phyloP scores from a whole-genome alignment of 2,797 vertebrate species.

The Lateolabrax maculatus region DNA sequence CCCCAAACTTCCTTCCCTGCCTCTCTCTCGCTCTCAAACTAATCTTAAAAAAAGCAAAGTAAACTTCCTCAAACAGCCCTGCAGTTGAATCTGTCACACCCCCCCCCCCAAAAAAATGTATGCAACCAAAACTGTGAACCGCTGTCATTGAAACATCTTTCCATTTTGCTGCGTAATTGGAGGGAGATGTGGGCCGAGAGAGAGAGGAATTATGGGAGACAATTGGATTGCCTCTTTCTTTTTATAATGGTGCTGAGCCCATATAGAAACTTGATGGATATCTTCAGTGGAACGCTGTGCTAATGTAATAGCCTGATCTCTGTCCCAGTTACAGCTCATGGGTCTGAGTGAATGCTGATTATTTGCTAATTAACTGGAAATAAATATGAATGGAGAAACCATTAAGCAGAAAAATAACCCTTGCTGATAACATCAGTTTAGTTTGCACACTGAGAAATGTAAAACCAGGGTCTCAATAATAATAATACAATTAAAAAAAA shows the following conservation, averaged over 20 bases:
- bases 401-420: slow-evolving; percentile 33
- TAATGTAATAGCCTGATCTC: slow-evolving; percentile 59
- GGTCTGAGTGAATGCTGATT: slow-evolving; percentile 61
- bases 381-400: slow-evolving; percentile 56
- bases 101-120: not conserved
- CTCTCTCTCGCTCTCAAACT: slow-evolving; percentile 7
- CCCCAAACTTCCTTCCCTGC: not conserved
- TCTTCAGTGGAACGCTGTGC: slow-evolving; percentile 44
- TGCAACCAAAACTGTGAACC: slow-evolving; percentile 22
- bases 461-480: slow-evolving; percentile 11
- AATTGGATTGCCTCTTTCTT: slow-evolving; percentile 52
- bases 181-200: slow-evolving; percentile 8
- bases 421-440: slow-evolving; percentile 14
- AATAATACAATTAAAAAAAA: slow-evolving; percentile 19
- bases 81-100: not conserved
- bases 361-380: slow-evolving; percentile 65
- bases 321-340: slow-evolving; percentile 60
- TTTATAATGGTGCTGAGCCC: slow-evolving; percentile 54
- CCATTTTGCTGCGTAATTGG: slow-evolving; percentile 42
- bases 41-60: not conserved
- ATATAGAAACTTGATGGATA: slow-evolving; percentile 64
- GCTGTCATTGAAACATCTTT: slow-evolving; percentile 44
- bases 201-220: slow-evolving; percentile 53
- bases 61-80: not conserved
- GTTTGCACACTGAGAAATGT: slow-evolving; percentile 10